Conservation (phyloP, 2,888 invertebrate genomes). For the Lasioglossum lativentre region DNA sequence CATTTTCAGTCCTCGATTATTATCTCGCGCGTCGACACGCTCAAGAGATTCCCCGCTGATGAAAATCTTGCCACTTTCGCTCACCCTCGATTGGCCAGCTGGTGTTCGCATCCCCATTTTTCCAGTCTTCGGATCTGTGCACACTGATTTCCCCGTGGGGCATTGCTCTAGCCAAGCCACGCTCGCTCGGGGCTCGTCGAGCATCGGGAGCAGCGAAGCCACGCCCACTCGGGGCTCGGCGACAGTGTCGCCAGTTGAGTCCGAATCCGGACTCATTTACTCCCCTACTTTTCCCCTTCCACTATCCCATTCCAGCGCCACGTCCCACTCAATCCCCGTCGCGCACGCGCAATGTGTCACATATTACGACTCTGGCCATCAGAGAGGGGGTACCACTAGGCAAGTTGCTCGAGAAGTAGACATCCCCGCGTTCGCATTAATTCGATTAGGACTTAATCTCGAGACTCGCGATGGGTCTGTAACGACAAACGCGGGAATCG, state of each 20-base stretch:
- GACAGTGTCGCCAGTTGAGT: no score
- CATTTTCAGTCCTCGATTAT: slow-evolving; percentile 71
- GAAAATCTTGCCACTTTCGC: slow-evolving; percentile 2
- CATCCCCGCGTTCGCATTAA: not conserved
- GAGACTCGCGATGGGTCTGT: not conserved
- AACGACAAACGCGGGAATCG: not conserved
- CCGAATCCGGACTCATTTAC: no score
- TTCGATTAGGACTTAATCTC: not conserved
- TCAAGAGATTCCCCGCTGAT: not conserved
- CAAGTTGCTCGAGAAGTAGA: no score
- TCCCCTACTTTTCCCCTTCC: no score
- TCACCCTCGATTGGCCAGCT: not conserved
- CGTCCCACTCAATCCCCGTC: no score
- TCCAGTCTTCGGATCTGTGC: not conserved
- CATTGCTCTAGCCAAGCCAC: not conserved
- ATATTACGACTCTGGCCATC: no score
- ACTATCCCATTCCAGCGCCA: no score
- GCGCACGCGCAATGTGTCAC: no score
- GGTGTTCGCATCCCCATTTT: not conserved
- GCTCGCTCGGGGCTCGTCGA: not conserved
- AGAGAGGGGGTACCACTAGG: no score
- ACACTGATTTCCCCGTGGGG: not conserved
- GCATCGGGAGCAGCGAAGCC: not conserved
- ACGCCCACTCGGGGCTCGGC: no score
- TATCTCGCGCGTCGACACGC: slow-evolving; percentile 60